Evolutionary conservation across 2,888 invertebrate genomes (phyloP), one percentile per base, ranked within the genome.

Genomic region (Dusona sp.): DNA sequence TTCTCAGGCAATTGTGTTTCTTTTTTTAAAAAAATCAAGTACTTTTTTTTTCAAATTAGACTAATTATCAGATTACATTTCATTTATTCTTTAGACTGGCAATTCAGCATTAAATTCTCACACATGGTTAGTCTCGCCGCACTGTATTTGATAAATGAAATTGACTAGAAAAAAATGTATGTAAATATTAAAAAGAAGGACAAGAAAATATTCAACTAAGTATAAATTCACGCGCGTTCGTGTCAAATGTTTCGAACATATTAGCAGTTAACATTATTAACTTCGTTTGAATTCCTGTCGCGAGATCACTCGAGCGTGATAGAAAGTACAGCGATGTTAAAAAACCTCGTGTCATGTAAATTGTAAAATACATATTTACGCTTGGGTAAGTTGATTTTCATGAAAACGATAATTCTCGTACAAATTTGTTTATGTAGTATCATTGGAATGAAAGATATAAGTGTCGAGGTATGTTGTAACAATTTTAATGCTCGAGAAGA

Each of bases 301-400:
- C 36, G 36, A 11, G 48, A 42, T 77, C 45, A 70, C 65, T 72
- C 48, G 64, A 77, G 61, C 77, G 57, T 77, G 57, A 70, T 61
- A 77, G 77, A 83, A 83, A 77, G 77, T 70, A 61, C 77, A 36
- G 29, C 42, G 42, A 19, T 48, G 36, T 42, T 33, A 61, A 75
- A 25, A 11, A 6, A 38, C 36, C 25, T 51, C 38, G 78, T 67
- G 33, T 73, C 36, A 19, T 73, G 51, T 78, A 67, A 67, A 78
- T 67, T 57, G 16, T 6, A 16, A 67, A 67, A 61, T 42, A 36
- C n/a, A 65, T 54, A 78, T 83, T 77, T 29, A 78, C 38, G 64
- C 64, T 51, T 9, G 38, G 48, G 7, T 51, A 33, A 36, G 22
- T 72, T 48, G 9, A 42, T 73, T 51, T 51, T 67, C 29, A 64